Base-by-base conservation (phyloP, 2,113 vertebrate genomes). In the Neolamprologus fasciatus region DNA sequence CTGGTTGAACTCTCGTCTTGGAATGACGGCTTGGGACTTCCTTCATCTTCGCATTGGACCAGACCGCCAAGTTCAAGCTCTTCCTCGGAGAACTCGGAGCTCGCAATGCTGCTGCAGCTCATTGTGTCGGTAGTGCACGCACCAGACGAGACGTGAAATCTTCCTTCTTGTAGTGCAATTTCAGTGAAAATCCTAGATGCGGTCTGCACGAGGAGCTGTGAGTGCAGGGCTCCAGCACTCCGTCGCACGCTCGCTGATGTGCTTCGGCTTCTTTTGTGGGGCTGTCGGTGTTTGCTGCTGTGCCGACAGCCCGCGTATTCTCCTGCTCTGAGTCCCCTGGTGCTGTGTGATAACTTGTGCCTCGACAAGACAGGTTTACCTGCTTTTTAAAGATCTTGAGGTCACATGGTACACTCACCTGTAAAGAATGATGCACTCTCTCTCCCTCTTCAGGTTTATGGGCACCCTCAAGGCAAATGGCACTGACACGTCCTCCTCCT, bases 331-430 rank as follows among this genome's bases (percentile, higher is more conserved):
- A 85, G 89, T 91, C 83, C 93, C 87, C 92, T 54, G 80, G 55
- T 79, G 87, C 87, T 87, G 82, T 94, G 92, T 95, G 93, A 93
- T 94, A 93, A 94, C 93, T 94, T 91, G 90, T 95, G 92, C 80
- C 89, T 93, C 37, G 23, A 92, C 88, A 88, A 88, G 93, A 93
- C 93, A 94, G 94, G 93, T 94, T 93, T 87, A 87, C 92, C 93
- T 87, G 94, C 95, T 94, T 95, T 95, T 95, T 95, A 96, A 94
- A 93, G 89, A 90, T 90, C 76, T 26, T 81, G 58, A 80, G 92
- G 94, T 96, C 95, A 96, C 95, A 95, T 96, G 95, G 91, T 94
- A 82, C 92, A 95, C 88, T 94, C 92, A 95, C 93, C 93, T 92
- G 88, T 95, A 89, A 94, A 92, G 93, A 95, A 93, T 92, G 92